A percentile compares a stretch with the other conserved stretches of the same genome.
These are phyloP conservation scores for Cynocephalus volans DNA, from an alignment of 2,113 vertebrate genomes.

Conservation along the genomic window DNA sequence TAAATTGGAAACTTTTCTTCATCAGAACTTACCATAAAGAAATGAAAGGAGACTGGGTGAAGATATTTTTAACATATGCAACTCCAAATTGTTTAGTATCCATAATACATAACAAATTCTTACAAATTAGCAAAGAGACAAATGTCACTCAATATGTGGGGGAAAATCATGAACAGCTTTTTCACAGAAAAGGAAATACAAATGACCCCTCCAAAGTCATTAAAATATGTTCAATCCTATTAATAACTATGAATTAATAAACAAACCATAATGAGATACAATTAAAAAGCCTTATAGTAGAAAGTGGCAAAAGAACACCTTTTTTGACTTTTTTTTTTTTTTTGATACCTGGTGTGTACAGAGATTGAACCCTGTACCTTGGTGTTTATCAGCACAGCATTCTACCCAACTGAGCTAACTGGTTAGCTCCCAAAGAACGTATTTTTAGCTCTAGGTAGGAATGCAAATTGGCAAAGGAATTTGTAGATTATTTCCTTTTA, in stretches of 20 bases:
- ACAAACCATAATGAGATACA: not conserved
- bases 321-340: too few relatives aligned
- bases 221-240: not conserved
- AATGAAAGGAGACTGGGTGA: not conserved
- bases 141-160: not conserved
- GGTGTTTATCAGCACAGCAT: too few relatives aligned
- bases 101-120: not conserved
- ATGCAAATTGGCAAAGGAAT: not conserved
- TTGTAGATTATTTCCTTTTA: not conserved
- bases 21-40: not conserved
- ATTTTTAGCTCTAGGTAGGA: not conserved
- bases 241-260: not conserved
- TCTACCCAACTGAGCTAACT: too few relatives aligned
- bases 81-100: not conserved
- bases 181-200: not conserved
- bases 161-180: not conserved
- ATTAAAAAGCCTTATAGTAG: not conserved
- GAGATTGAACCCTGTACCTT: too few relatives aligned
- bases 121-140: not conserved
- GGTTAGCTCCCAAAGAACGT: too few relatives aligned
- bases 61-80: not conserved
- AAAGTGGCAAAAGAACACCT: not conserved
- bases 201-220: not conserved
- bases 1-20: not conserved
- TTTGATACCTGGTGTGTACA: too few relatives aligned